Evolutionary conservation across 2,888 invertebrate species (phyloP), one percentile per base, ranked within the genome.

Genomic region (Dynastes hyllus): DNA sequence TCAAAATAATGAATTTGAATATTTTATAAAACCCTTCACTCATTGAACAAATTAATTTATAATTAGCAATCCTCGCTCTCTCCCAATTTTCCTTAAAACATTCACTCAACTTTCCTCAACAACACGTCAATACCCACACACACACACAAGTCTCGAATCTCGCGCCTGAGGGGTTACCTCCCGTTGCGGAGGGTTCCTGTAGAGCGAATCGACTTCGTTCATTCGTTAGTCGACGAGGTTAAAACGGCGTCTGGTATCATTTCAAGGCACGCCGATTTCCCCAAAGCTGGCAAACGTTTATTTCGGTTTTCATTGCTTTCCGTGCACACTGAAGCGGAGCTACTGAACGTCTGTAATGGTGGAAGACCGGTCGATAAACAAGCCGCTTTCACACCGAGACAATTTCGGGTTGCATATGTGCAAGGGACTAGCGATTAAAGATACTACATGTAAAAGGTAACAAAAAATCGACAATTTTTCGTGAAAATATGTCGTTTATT

Each of bases 311-410:
- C 79, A 77, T 77, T 73, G 75, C 75, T 61, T 75, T 40, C 75
- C 79, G 58, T 55, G 58, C 75, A 75, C 51, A 51, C 73, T 67
- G 71, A 73, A 77, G 67, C 77, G 75, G 66, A 73, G 69, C 79
- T 79, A 75, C 79, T 79, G 77, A 79, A 75, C 67, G 77, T 69
- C 79, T 73, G 71, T 71, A 71, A 71, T 71, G 71, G 71, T 55
- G 71, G 71, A 32, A 51, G 58, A 40, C 67, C 69, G 78, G 73
- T 77, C 79, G 79, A 80, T 80, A 78, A 71, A 70, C 63, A 78
- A 67, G 80, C 76, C 80, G 37, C 58, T 65, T 67, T 80, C 70
- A 80, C 80, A 80, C 80, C 27, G 69, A 37, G 76, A 65, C 66
- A 67, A 66, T 53, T 53, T 53, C 50, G 29, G 58, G 8, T 45